These are phyloP conservation scores for Paraescarpia echinospica DNA, from an alignment of 1,140 invertebrate genomes.

Conservation along the genomic window DNA sequence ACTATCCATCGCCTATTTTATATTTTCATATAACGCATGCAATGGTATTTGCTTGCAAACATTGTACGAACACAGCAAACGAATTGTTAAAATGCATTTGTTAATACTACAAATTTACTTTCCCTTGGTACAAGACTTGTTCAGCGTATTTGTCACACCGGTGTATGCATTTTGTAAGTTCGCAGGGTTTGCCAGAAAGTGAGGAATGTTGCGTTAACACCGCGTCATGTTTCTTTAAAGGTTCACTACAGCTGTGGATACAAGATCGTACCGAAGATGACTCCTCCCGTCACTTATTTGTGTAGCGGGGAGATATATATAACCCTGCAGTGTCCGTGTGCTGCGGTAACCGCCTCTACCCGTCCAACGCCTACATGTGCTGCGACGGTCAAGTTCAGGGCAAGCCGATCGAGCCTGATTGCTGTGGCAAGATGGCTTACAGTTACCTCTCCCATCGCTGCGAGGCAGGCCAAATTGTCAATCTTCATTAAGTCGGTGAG, in stretches of 20 bases:
- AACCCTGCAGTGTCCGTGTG: background rate
- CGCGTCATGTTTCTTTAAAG: background rate
- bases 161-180: background rate
- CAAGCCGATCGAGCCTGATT: background rate
- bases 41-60: too few species aligned
- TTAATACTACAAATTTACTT: too few species aligned
- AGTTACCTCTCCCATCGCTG: too few species aligned
- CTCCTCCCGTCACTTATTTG: background rate
- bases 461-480: background rate
- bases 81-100: too few species aligned
- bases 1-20: too few species aligned
- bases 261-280: background rate
- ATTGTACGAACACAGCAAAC: too few species aligned
- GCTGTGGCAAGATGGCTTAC: background rate
- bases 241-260: background rate
- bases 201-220: background rate
- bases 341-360: conserved; percentile 6
- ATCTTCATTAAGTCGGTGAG: background rate
- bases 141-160: too few species aligned
- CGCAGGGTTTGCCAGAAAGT: background rate
- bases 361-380: background rate
- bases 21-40: too few species aligned
- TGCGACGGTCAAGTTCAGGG: background rate
- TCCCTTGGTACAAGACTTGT: too few species aligned
- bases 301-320: background rate